Evolutionary conservation across 2,113 vertebrate species (phyloP).

Genomic region (Syngnathus floridae): DNA sequence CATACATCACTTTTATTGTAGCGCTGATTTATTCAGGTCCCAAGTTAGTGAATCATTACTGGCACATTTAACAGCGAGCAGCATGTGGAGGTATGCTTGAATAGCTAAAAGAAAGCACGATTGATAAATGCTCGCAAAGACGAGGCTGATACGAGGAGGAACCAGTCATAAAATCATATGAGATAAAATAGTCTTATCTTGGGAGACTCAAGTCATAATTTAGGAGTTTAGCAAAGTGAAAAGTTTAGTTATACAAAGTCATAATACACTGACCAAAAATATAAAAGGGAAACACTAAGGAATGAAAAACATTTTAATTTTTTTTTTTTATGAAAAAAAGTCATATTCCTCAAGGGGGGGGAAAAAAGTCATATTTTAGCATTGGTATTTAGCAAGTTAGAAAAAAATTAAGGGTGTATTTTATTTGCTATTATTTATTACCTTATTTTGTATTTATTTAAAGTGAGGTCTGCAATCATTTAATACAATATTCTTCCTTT

Average conservation of each 20-base stretch:
- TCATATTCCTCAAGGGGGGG: too few species aligned
- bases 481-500: neutral
- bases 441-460: neutral
- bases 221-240: neutral
- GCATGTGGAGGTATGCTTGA: neutral
- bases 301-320: too few species aligned
- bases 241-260: too few species aligned
- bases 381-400: too few species aligned
- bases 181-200: neutral
- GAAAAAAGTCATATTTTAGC: too few species aligned
- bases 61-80: slow-evolving; percentile 2
- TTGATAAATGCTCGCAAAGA: slow-evolving; percentile 9
- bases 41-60: slow-evolving; percentile 28
- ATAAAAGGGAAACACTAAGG: too few species aligned
- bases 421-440: too few species aligned
- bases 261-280: too few species aligned
- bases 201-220: neutral
- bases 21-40: slow-evolving; percentile 27
- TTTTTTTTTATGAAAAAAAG: too few species aligned
- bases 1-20: slow-evolving; percentile 38
- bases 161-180: neutral
- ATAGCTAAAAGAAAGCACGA: slow-evolving; percentile 11
- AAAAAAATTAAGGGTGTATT: too few species aligned
- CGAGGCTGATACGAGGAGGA: slow-evolving; percentile 5
- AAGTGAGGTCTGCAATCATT: neutral